A percentile compares a stretch with the other conserved stretches of the same genome.
Evolutionary conservation across 2,113 vertebrate species (phyloP).

Genomic region (Brevimyrus niger): DNA sequence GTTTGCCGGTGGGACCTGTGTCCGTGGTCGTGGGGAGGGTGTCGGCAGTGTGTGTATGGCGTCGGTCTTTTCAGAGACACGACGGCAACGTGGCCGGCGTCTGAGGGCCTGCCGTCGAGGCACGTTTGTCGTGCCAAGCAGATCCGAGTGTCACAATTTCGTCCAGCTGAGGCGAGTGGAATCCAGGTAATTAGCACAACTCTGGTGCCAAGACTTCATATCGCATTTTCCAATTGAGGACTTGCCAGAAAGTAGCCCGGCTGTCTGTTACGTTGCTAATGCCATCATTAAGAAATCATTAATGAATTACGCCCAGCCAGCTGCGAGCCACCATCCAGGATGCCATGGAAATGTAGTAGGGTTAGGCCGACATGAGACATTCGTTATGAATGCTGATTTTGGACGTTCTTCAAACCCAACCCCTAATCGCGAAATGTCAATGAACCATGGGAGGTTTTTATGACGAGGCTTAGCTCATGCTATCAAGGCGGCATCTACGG

Average conservation of each 20-base stretch:
- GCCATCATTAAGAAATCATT: slow-evolving; percentile 14
- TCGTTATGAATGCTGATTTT: not conserved
- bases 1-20: not conserved
- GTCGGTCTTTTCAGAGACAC: not conserved
- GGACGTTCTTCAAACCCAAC: not conserved
- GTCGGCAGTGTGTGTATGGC: not conserved
- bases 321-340: slow-evolving; percentile 18
- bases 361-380: not conserved
- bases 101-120: not conserved
- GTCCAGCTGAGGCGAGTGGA: not conserved
- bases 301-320: slow-evolving; percentile 17
- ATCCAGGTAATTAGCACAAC: not conserved
- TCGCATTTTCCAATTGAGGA: not conserved
- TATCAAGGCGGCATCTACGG: not conserved
- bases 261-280: not conserved
- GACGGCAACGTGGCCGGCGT: too few relatives aligned
- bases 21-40: not conserved
- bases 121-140: not conserved
- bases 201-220: not conserved
- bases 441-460: not conserved
- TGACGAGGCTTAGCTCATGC: not conserved
- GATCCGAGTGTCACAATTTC: not conserved
- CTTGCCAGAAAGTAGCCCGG: not conserved
- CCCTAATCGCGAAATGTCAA: not conserved
- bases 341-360: not conserved